Percentiles rank a stretch among this genome's conserved stretches.
phyloP scores from a whole-genome alignment of 2,888 invertebrate species.

The Ommatoiulus sabulosus region DNA sequence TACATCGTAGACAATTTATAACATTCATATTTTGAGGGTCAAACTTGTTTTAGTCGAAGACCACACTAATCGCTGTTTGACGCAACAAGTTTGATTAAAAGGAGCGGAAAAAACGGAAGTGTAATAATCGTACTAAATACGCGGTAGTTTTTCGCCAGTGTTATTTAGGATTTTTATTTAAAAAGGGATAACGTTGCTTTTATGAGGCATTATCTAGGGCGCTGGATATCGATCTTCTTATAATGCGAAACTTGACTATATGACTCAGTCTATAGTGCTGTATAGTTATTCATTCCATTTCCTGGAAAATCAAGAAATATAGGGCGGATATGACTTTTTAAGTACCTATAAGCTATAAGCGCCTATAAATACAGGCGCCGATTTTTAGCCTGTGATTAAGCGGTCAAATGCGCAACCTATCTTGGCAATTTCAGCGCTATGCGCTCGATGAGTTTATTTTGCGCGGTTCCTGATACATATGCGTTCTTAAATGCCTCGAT shows the following conservation, averaged over 20 bases:
- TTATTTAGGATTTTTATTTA: slow-evolving; percentile 16
- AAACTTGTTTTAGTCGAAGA: neutral
- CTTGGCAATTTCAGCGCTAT: too few relatives aligned
- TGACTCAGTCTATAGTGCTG: neutral
- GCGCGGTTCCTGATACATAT: too few relatives aligned
- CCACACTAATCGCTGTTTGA: neutral
- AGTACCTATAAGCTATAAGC: too few relatives aligned
- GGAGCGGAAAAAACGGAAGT: neutral
- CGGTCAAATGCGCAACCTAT: too few relatives aligned
- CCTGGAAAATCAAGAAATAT: slow-evolving; percentile 27
- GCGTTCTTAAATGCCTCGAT: too few relatives aligned
- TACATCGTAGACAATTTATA: too few relatives aligned
- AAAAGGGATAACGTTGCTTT: slow-evolving; percentile 21
- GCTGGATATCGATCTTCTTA: slow-evolving; percentile 17
- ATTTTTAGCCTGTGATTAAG: too few relatives aligned
- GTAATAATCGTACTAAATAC: neutral
- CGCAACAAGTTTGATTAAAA: neutral
- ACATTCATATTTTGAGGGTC: neutral
- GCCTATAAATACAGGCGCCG: too few relatives aligned
- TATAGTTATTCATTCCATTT: neutral
- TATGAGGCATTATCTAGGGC: slow-evolving; percentile 28
- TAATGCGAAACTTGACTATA: neutral
- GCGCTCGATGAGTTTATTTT: too few relatives aligned
- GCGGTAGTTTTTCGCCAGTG: neutral
- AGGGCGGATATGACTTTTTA: neutral